Evolutionary conservation across 2,888 invertebrate species (phyloP), one percentile per base, ranked within the genome.

Genomic region (Lydus trimaculatus): DNA sequence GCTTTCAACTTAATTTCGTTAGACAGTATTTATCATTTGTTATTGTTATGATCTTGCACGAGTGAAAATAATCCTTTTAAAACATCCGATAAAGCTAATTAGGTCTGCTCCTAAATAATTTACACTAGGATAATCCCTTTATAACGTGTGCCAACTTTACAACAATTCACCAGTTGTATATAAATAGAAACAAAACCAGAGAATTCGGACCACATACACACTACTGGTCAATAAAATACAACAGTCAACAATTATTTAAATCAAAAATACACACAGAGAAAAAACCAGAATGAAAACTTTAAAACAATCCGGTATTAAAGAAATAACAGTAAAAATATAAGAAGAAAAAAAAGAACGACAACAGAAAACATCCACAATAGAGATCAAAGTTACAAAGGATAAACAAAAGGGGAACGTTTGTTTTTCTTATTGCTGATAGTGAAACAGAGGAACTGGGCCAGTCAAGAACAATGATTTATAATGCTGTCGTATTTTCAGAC

Each of bases 71-170:
- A 76, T 75, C 74, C 73, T 69, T 72, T 70, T 70, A 74, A 73
- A 74, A 74, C 72, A 74, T 70, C 69, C 74, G 70, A 76, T 76
- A 72, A 73, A 73, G 74, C 71, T 73, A 76, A 76, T 76, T 76
- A 75, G 73, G 65, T 66, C 67, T 64, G 66, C 69, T 69, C 61
- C 72, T 70, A 73, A 74, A 74, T 74, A 73, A 73, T 74, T 74
- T 74, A 70, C 71, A 70, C 66, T 31, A 67, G 67, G 63, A 73
- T 73, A 76, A 73, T 72, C 73, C 73, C 72, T 72, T 67, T 69
- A 64, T 67, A 67, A 66, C 67, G 74, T 66, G 65, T 73, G 76
- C 76, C 74, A 76, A 75, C 69, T 76, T 73, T 72, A 67, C 67
- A 72, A 74, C 73, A 72, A 72, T 73, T 71, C 71, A 72, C 52